Base-by-base conservation (phyloP, 1,140 invertebrate species). In the Andricus grossulariae region DNA sequence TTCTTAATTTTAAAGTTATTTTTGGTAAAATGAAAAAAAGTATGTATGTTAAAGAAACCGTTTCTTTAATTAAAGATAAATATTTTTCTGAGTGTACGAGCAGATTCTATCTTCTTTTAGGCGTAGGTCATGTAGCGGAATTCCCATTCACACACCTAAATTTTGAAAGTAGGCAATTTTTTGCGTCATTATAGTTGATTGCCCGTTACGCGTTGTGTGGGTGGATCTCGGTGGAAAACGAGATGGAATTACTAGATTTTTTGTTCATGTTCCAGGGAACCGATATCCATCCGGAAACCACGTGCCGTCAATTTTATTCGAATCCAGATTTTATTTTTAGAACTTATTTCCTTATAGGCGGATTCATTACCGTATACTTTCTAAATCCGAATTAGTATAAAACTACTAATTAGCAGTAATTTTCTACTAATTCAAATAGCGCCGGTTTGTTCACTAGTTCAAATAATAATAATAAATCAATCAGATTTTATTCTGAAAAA, bases 91-190 rank as follows among this genome's bases (percentile, higher is more conserved):
- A 25, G 25, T 25, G 25, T 25, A 2, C 19, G 8, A 25, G 21
- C 25, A 60, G 16, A 2, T 60, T 60, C 12, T 60, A 39, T 25
- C 25, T 66, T 66, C 13, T 66, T 66, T 66, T 15, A 66, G 16
- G 21, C 21, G 15, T 13, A 66, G 57, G 15, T 6, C 16, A 16
- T 15, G 25, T 16, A 10, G 11, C 19, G 25, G 25, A 32, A 66
- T 66, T 16, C 57, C 8, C 25, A 66, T 66, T 66, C 57, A 8
- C 57, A 66, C 57, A 66, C 57, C 57, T 66, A 66, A 66, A 66
- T 66, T 66, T 66, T 2, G 25, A 66, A 66, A 66, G 55, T 15
- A 13, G 55, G 10, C 12, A 66, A 3, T 16, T 15, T 66, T 66
- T 66, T 39, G 13, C 12, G 6, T 10, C 21, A 39, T 21, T 15